Base-by-base conservation (phyloP, 2,113 vertebrate genomes). In the Melanocharis versteri region DNA sequence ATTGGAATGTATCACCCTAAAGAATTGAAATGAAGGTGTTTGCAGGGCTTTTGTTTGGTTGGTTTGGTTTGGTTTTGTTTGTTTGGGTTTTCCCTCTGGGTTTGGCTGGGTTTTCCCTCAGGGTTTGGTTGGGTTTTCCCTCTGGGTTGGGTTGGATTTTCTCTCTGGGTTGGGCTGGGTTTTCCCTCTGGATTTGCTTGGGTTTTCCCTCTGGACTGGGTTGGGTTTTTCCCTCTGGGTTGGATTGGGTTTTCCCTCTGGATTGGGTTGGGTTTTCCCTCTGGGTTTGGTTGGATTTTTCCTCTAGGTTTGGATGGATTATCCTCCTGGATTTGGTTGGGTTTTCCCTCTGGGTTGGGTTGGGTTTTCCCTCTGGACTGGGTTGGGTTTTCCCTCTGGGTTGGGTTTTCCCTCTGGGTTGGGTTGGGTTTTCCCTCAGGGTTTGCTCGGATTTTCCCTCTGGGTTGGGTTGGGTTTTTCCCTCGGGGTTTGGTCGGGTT, bases 1-100 rank as follows among this genome's bases (percentile, higher is more conserved):
- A 19, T 0, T n/a, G 76, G 57, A 48, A 60, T 4, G 0, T 2
- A 44, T 37, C 23, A 33, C 9, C 42, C 37, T 5, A 5, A 53
- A 9, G 10, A 45, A 78, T 1, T 15, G 15, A 37, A 70, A 33
- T 33, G 0, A 31, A 53, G 4, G 42, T 5, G 17, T 44, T 21
- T 48, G 50, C 22, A 82, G 62, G 73, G 73, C 65, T n/a, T n/a
- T n/a, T n/a, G n/a, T n/a, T n/a, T n/a, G n/a, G n/a, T n/a, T n/a
- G 4, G 11, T 19, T 42, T 33, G 10, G 5, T 1, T 3, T 48
- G 31, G 0, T 8, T 54, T 54, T 20, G 3, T 40, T 33, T 40
- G 16, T 9, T 17, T 10, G 19, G 35, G 2, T 18, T 69, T 69
- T 37, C 5, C 9, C 26, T 37, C 7, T 16, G n/a, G n/a, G 2